Conservation (phyloP, 2,888 invertebrate genomes). For the Catocala fraxini region DNA sequence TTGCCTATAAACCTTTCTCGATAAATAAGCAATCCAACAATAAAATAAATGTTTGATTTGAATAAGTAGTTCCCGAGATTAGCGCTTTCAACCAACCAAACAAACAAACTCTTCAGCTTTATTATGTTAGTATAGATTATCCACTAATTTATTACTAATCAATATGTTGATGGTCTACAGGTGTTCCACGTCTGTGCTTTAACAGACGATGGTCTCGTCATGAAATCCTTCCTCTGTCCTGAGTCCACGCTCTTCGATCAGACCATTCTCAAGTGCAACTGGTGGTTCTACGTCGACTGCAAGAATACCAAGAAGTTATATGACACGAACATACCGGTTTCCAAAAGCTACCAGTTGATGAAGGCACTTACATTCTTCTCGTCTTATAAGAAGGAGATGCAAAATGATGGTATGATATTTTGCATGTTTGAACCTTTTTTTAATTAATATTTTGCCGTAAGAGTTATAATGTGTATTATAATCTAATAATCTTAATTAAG, state of each 20-base stretch:
- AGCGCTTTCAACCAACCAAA: no score
- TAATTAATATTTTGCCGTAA: no score
- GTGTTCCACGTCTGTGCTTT: conserved; percentile 97
- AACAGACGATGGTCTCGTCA: conserved; percentile 95
- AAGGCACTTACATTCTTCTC: conserved; percentile 96
- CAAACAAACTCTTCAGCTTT: no score
- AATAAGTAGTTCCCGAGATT: no score
- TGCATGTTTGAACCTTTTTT: no score
- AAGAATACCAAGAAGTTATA: conserved; percentile 93
- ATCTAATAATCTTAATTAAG: no score
- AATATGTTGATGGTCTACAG: conserved; percentile 76
- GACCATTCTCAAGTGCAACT: conserved; percentile 96
- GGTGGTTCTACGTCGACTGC: conserved; percentile 98
- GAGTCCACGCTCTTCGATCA: conserved; percentile 97
- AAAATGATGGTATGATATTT: conserved; percentile 64
- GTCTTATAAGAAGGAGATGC: conserved; percentile 91
- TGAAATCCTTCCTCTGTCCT: conserved; percentile 97
- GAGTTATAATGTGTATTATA: no score
- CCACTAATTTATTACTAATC: background rate
- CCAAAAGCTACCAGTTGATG: conserved; percentile 97
- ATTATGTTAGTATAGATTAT: no score
- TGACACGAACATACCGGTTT: conserved; percentile 96
- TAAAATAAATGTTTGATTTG: no score
- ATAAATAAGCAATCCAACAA: no score
- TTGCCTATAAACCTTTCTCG: no score